Evolutionary conservation across 1,140 invertebrate species (phyloP), one percentile per base, ranked within the genome.

Genomic region (Lordiphosa mommai): DNA sequence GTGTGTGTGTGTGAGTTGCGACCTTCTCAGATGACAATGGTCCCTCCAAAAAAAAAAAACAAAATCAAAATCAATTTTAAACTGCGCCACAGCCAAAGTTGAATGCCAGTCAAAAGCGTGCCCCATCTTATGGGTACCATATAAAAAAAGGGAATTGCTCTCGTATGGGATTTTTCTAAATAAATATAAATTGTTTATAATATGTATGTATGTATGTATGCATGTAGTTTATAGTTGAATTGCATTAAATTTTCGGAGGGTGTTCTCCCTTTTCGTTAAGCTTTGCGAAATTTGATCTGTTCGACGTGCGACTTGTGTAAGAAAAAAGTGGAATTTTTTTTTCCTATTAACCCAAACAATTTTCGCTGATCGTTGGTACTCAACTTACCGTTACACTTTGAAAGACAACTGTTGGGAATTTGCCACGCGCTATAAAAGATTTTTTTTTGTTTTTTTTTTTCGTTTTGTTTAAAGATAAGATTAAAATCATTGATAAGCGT

Each of bases 151-250:
- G 23, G 46, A 32, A 13, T 56, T 53, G 12, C 40, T 43, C 14
- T 29, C 64, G 56, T 55, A 58, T 44, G 61, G 46, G 71, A 66
- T 76, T 82, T 76, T 82, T 82, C 71, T 63, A 84, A 84, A 82
- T 72, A 82, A 82, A 84, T 63, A 82, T 72, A 57, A 84, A 82
- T 82, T 82, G 76, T 76, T 76, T 82, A 82, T 63, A 80, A 79
- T 80, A 32, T 50, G 40, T 58, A 29, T 36, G 9, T 30, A 23
- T 52, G 30, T 10, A 13, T 33, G 13, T 32, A 8, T 32, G 41
- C 30, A 12, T 34, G 17, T 57, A 30, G 36, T 47, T 50, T 73
- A 34, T 61, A 34, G 69, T 66, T 80, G 74, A 79, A 55, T 84
- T 82, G 76, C 76, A 82, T 76, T 84, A 82, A 68, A 57, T 55